Evolutionary conservation across 1,140 invertebrate genomes (phyloP).

Genomic region (Cotesia chilonis): DNA sequence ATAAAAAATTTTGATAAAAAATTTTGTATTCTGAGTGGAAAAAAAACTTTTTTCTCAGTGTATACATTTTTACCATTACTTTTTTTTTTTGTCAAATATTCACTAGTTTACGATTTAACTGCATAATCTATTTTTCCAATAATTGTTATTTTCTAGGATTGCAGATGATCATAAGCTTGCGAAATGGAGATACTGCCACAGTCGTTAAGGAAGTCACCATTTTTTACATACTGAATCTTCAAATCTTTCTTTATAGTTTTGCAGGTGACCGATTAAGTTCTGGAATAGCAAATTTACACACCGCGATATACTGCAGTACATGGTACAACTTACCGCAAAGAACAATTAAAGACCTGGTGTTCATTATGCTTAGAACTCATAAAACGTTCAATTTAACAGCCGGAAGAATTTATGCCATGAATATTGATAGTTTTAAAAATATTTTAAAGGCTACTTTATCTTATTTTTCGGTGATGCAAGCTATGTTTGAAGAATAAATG

Average conservation of each 20-base stretch:
- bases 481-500: conserved; percentile 40
- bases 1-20: too few relatives aligned
- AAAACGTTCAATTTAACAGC: conserved; percentile 42
- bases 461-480: conserved; percentile 46
- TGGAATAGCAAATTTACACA: conserved; percentile 35
- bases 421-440: conserved; percentile 47
- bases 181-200: conserved; percentile 6
- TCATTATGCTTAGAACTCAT: conserved; percentile 45
- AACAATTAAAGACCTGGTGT: conserved; percentile 39
- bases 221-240: conserved; percentile 39
- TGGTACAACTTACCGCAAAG: conserved; percentile 45
- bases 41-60: too few relatives aligned
- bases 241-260: conserved; percentile 45
- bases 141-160: conserved; percentile 40
- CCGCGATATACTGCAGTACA: conserved; percentile 36
- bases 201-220: conserved; percentile 31
- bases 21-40: neutral
- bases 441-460: conserved; percentile 46
- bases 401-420: conserved; percentile 44
- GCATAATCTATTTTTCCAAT: neutral
- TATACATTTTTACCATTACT: too few relatives aligned
- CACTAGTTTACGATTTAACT: too few relatives aligned
- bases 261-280: conserved; percentile 43
- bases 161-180: conserved; percentile 42
- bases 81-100: too few relatives aligned